phyloP scores from a whole-genome alignment of 2,888 invertebrate genomes.

The Lasioglossum leucozonium region DNA sequence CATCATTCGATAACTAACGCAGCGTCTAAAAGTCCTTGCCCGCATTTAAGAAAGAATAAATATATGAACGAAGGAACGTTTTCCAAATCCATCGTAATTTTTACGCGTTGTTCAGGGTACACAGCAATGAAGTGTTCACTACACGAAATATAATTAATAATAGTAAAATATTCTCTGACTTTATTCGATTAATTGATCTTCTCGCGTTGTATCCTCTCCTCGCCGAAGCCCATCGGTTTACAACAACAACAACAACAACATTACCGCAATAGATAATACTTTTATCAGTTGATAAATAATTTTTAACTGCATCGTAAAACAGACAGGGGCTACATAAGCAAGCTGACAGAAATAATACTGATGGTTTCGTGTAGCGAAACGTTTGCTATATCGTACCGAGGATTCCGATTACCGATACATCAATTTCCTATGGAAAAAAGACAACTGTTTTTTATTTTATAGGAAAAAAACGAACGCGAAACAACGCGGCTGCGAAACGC shows the following conservation, averaged over 20 bases:
- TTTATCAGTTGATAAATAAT: background rate
- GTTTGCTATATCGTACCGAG: background rate
- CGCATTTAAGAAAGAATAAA: background rate
- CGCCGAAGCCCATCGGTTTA: background rate
- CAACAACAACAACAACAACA: background rate
- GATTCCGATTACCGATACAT: background rate
- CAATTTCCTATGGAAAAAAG: background rate
- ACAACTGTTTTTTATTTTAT: too few relatives aligned
- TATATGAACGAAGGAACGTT: background rate
- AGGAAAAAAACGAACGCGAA: background rate
- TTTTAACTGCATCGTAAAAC: background rate
- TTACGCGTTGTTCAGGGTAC: background rate
- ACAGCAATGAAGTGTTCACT: background rate
- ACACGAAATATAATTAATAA: slow-evolving; percentile 4
- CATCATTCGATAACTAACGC: background rate
- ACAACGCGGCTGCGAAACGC: slow-evolving; percentile 8
- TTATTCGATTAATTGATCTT: background rate
- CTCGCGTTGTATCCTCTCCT: background rate
- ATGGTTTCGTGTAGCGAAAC: slow-evolving; percentile 10
- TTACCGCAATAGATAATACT: background rate
- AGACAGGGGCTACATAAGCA: background rate
- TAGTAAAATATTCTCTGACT: background rate
- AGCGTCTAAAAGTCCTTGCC: background rate
- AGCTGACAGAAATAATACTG: slow-evolving; percentile 26
- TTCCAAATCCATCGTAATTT: background rate